Evolutionary conservation across 2,113 vertebrate species (phyloP).

Genomic region (Gadus macrocephalus): DNA sequence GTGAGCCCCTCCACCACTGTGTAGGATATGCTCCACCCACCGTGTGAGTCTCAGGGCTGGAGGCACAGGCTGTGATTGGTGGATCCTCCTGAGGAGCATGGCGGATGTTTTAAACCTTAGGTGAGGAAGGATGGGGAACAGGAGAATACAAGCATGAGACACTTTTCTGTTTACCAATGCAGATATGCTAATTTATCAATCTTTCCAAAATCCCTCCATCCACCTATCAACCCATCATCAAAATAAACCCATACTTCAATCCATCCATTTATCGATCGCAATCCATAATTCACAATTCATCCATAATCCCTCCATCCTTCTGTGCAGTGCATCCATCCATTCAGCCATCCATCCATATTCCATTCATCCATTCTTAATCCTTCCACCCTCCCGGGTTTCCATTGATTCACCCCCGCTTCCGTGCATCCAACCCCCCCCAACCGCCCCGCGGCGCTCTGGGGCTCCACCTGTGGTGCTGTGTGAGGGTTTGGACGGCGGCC

Average conservation of each 20-base stretch:
- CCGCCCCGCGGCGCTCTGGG: background rate
- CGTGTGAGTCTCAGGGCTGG: conserved; percentile 53
- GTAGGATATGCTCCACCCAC: conserved; percentile 72
- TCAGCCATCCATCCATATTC: too few relatives aligned
- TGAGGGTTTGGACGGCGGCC: conserved; percentile 56
- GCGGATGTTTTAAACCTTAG: conserved; percentile 68
- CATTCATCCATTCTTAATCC: too few relatives aligned
- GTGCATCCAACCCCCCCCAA: background rate
- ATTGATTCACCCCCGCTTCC: background rate
- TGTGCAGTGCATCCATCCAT: too few relatives aligned
- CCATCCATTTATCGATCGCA: too few relatives aligned
- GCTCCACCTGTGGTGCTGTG: conserved; percentile 59
- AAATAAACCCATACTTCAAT: too few relatives aligned
- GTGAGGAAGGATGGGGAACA: background rate
- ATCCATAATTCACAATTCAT: too few relatives aligned
- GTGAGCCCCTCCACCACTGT: conserved; percentile 54
- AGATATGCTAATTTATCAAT: background rate
- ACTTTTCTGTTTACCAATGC: background rate
- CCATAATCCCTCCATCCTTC: too few relatives aligned
- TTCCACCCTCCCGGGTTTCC: too few relatives aligned
- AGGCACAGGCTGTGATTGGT: conserved; percentile 59
- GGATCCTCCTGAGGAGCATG: conserved; percentile 54
- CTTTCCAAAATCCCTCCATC: too few relatives aligned
- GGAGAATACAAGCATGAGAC: background rate
- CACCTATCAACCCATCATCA: too few relatives aligned